These are phyloP conservation scores for Himalopsyche anomala DNA, from an alignment of 2,888 invertebrate genomes.

Conservation along the genomic window DNA sequence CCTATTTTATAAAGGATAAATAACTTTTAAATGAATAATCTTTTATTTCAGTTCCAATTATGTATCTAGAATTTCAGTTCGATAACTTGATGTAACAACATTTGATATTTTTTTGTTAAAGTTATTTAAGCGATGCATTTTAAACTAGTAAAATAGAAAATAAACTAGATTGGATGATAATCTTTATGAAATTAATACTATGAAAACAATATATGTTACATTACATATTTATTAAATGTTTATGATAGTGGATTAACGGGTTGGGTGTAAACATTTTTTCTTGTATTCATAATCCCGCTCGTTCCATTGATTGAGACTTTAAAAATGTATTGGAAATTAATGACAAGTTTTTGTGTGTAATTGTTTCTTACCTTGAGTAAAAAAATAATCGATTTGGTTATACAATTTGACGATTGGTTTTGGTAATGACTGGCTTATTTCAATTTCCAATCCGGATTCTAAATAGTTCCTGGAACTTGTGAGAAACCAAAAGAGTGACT, in stretches of 20 bases:
- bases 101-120: too few relatives aligned
- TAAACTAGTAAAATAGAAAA: too few relatives aligned
- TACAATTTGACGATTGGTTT: slow-evolving; percentile 64
- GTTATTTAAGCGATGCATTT: too few relatives aligned
- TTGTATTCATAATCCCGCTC: slow-evolving; percentile 20
- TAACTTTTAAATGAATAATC: too few relatives aligned
- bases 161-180: too few relatives aligned
- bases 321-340: slow-evolving; percentile 47
- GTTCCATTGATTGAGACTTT: slow-evolving; percentile 56
- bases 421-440: slow-evolving; percentile 63
- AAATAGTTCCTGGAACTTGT: slow-evolving; percentile 4
- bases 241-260: neutral
- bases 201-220: too few relatives aligned
- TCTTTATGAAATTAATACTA: too few relatives aligned
- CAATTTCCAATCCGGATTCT: slow-evolving; percentile 46
- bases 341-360: slow-evolving; percentile 58
- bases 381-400: slow-evolving; percentile 65
- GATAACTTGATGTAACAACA: too few relatives aligned
- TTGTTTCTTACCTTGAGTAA: slow-evolving; percentile 51
- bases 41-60: too few relatives aligned
- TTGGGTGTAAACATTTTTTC: slow-evolving; percentile 22
- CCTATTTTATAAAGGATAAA: too few relatives aligned
- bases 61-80: too few relatives aligned
- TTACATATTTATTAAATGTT: too few relatives aligned
- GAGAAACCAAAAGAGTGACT: neutral